Evolutionary conservation across 1,140 invertebrate species (phyloP).

Genomic region (Drosophila gunungcola): DNA sequence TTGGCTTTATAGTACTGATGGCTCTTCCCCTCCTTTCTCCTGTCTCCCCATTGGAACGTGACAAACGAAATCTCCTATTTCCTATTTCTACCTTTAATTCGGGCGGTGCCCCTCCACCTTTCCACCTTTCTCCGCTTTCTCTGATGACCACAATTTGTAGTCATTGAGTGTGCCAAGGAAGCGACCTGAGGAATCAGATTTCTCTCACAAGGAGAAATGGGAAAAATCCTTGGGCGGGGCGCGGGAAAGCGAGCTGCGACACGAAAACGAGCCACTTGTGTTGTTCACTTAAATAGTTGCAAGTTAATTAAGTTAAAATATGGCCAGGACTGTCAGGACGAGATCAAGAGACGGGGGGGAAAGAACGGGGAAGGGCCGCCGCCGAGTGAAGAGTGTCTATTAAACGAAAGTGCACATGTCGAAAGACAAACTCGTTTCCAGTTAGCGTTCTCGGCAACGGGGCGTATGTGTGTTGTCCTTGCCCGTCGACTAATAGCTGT

Average conservation of each 20-base stretch:
- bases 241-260: slow-evolving; percentile 12
- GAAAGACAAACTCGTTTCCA: slow-evolving; percentile 45
- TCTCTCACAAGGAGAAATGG: slow-evolving; percentile 34
- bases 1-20: slow-evolving; percentile 13
- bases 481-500: slow-evolving; percentile 48
- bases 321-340: slow-evolving; percentile 29
- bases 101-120: not conserved
- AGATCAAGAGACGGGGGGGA: not conserved
- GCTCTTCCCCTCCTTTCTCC: not conserved
- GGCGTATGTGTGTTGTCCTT: slow-evolving; percentile 34
- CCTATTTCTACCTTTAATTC: slow-evolving; percentile 53
- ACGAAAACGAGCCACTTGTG: slow-evolving; percentile 63
- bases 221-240: slow-evolving; percentile 27
- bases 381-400: slow-evolving; percentile 34
- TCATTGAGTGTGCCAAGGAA: slow-evolving; percentile 64
- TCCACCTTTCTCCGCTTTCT: slow-evolving; percentile 1
- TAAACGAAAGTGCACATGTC: slow-evolving; percentile 57
- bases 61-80: slow-evolving; percentile 49
- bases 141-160: slow-evolving; percentile 73
- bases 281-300: slow-evolving; percentile 75
- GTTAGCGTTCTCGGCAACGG: slow-evolving; percentile 18
- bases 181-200: slow-evolving; percentile 40
- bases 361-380: not conserved
- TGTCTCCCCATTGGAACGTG: slow-evolving; percentile 19
- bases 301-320: slow-evolving; percentile 78